Base-by-base conservation (phyloP, 2,113 vertebrate species). In the Colius striatus region DNA sequence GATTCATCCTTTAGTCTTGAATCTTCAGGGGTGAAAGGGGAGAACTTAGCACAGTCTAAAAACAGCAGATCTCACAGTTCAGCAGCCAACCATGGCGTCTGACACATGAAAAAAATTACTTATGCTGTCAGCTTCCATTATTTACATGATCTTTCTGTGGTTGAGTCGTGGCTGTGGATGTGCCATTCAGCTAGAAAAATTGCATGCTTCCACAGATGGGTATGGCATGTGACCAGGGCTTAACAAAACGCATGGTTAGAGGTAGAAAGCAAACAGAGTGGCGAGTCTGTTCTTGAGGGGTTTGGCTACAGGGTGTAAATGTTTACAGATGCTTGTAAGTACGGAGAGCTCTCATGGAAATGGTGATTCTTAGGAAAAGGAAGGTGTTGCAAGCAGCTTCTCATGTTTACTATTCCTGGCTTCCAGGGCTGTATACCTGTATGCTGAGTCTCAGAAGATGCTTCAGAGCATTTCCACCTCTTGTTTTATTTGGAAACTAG, bases 41-140 rank as follows among this genome's bases (percentile, higher is more conserved):
- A 96, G 79, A 76, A 89, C 87, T 94, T 82, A 97, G 94, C 89
- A 11, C 87, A 72, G 95, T 92, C 95, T 97, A 95, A 96, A 97
- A 96, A 94, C 95, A 97, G 95, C 96, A 82, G 94, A 97, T 97
- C 96, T 96, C 94, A 94, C 96, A 97, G 95, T 96, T 97, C 96
- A 96, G 96, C 96, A 97, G 94, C 92, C 97, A 97, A 95, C 81
- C 96, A 95, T 95, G 95, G 93, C 74, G 58, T 91, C 95, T 96
- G 95, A 97, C 88, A 96, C 95, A 97, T 92, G 95, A 97, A 97
- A 97, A 96, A 97, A 96, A 97, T 97, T 97, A 97, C 96, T 96
- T 97, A 97, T 97, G 97, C 97, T 97, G 97, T 97, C 96, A 97
- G 94, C 80, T 97, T 96, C 94, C 94, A 97, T 97, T 97, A 97